phyloP scores from a whole-genome alignment of 92 coral and sea anemone species.

The Heteractis magnifica region DNA sequence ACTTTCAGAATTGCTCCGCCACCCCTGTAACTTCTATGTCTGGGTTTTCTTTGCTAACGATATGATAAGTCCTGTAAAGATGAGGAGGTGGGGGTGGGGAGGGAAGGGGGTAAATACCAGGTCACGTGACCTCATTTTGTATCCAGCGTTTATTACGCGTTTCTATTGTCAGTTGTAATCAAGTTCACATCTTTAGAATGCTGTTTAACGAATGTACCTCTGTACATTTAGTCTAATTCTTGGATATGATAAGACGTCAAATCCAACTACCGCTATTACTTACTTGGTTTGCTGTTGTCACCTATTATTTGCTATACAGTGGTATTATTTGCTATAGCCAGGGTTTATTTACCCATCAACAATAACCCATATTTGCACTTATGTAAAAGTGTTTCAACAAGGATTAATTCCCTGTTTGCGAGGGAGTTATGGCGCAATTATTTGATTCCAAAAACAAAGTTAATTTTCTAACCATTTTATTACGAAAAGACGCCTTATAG shows the following conservation, averaged over 20 bases:
- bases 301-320: neutral
- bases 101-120: too few species aligned
- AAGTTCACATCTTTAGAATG: too few species aligned
- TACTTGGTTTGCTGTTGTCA: neutral
- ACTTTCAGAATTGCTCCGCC: too few species aligned
- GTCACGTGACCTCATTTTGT: too few species aligned
- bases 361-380: neutral
- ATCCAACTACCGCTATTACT: neutral
- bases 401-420: slow-evolving; percentile 4
- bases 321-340: neutral
- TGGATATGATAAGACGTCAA: neutral
- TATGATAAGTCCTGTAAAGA: too few species aligned
- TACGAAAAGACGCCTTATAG: neutral
- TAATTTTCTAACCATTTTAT: neutral
- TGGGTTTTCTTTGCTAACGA: too few species aligned
- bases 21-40: too few species aligned
- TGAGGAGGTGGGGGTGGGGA: too few species aligned
- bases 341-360: neutral
- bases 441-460: too few species aligned
- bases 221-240: neutral
- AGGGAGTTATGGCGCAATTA: neutral
- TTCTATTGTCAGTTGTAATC: too few species aligned
- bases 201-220: too few species aligned
- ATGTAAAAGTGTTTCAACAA: neutral
- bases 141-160: too few species aligned